Percentiles rank a stretch among this genome's conserved stretches.
phyloP scores from a whole-genome alignment of 2,113 vertebrate species.

The Sula dactylatra region DNA sequence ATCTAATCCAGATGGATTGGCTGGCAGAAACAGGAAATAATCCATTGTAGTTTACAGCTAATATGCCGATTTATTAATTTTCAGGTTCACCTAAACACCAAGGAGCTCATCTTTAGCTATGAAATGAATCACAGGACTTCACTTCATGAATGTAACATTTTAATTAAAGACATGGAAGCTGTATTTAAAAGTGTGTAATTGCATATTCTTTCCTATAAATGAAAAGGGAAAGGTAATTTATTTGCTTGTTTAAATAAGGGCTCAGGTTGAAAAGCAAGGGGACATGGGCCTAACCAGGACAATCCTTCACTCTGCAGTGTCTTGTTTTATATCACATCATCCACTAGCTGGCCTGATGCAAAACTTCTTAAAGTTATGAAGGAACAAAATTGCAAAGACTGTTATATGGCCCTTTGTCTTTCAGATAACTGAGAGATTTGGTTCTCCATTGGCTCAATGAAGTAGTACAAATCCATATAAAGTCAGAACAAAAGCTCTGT shows the following conservation, averaged over 20 bases:
- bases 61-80: slow-evolving; percentile 56
- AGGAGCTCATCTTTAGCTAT: not conserved
- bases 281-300: not conserved
- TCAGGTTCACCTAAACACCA: slow-evolving; percentile 36
- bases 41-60: slow-evolving; percentile 31
- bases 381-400: not conserved
- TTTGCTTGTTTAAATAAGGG: not conserved
- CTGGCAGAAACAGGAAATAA: slow-evolving; percentile 43
- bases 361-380: not conserved
- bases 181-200: not conserved
- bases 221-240: not conserved
- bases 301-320: not conserved
- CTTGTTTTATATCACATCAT: not conserved
- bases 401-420: not conserved
- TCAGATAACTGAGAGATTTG: not conserved
- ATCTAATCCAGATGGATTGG: slow-evolving; percentile 37
- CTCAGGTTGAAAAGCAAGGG: not conserved
- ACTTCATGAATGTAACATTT: not conserved
- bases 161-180: slow-evolving; percentile 11
- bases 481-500: not conserved
- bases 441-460: not conserved
- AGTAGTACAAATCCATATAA: not conserved
- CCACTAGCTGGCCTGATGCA: not conserved
- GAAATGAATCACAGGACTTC: not conserved
- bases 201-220: not conserved